A percentile compares a stretch with the other conserved stretches of the same genome.
Conservation (phyloP, 2,797 vertebrate genomes). For the Galaxias olidus region DNA sequence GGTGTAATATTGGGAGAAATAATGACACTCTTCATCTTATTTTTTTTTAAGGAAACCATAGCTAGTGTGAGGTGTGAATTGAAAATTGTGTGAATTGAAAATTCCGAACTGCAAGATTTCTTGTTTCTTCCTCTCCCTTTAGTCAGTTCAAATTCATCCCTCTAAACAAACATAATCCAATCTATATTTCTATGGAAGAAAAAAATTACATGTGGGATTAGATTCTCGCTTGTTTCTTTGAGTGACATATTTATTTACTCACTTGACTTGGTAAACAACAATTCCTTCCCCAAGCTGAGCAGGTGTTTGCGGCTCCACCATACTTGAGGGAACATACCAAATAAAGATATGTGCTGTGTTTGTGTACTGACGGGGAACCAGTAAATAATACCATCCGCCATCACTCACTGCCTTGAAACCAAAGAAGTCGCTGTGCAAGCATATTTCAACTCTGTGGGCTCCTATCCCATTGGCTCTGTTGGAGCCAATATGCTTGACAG, state of each 20-base stretch:
- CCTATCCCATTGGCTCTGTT: conserved; percentile 9
- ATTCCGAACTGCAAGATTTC: too few species aligned
- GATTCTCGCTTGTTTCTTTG: conserved; percentile 54
- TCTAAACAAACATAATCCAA: background rate
- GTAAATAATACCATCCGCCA: conserved; percentile 62
- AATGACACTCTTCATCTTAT: too few species aligned
- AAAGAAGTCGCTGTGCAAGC: conserved; percentile 31
- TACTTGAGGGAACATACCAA: conserved; percentile 59
- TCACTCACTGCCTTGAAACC: conserved; percentile 45
- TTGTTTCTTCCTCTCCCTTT: too few species aligned
- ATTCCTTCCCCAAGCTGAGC: conserved; percentile 40
- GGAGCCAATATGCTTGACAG: background rate
- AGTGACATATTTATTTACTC: conserved; percentile 73
- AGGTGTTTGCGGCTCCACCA: conserved; percentile 54
- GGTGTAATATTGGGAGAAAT: too few species aligned
- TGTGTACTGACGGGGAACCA: conserved; percentile 56
- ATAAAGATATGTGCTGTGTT: conserved; percentile 64
- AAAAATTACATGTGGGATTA: conserved; percentile 16
- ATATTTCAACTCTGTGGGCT: conserved; percentile 43
- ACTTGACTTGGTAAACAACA: conserved; percentile 62
- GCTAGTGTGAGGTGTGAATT: too few species aligned
- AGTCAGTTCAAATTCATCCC: background rate
- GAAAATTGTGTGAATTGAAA: too few species aligned
- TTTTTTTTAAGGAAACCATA: too few species aligned
- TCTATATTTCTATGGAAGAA: background rate